These are phyloP conservation scores for Tetramorium parvispinum DNA, from an alignment of 1,140 invertebrate genomes.

Conservation along the genomic window DNA sequence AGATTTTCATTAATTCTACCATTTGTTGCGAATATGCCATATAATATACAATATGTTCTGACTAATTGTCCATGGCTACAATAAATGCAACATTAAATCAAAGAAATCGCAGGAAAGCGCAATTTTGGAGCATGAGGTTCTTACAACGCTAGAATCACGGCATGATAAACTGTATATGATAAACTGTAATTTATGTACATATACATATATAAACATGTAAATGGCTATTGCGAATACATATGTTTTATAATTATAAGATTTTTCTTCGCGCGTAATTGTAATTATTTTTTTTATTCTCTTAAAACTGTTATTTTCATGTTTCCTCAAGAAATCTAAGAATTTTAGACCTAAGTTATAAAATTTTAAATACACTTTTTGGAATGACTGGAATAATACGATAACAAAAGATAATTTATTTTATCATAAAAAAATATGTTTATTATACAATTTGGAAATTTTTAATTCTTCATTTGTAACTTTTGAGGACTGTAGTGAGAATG, in stretches of 20 bases:
- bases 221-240: slow-evolving; percentile 21
- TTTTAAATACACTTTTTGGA: neutral
- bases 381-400: neutral
- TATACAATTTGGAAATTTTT: neutral
- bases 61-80: no score
- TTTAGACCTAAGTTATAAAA: neutral
- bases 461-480: slow-evolving; percentile 54
- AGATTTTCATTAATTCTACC: no score
- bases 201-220: neutral
- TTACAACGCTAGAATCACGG: no score
- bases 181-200: slow-evolving; percentile 27
- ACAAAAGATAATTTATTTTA: neutral
- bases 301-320: neutral
- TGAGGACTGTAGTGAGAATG: slow-evolving; percentile 82
- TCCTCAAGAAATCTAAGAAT: neutral
- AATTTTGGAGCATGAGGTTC: no score
- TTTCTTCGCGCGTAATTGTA: neutral
- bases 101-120: no score
- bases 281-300: neutral
- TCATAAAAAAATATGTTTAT: slow-evolving; percentile 13
- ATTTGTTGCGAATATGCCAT: no score
- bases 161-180: no score
- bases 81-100: no score
- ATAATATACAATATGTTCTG: no score
- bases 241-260: slow-evolving; percentile 19